Percentiles rank a stretch among this genome's conserved stretches.
phyloP scores from a whole-genome alignment of 2,113 vertebrate species.

The Crocuta crocuta region DNA sequence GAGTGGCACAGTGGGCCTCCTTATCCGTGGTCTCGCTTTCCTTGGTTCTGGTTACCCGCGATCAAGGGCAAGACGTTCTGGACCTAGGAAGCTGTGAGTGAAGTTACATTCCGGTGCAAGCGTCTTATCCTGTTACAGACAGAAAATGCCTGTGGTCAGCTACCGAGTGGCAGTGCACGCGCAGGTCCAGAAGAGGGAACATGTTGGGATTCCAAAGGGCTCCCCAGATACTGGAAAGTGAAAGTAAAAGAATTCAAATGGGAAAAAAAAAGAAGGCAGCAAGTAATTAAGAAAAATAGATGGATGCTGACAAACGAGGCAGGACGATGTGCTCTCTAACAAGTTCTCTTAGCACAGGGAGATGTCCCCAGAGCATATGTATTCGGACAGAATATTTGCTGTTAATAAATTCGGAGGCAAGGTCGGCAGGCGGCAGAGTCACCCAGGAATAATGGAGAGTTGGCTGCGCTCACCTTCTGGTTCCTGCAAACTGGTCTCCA shows the following conservation, averaged over 20 bases:
- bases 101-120: neutral
- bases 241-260: neutral
- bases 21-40: neutral
- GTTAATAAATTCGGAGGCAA: neutral
- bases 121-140: neutral
- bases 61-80: neutral
- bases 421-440: neutral
- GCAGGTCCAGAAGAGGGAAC: neutral
- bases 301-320: neutral
- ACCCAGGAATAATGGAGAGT: neutral
- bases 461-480: neutral
- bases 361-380: neutral
- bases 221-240: constrained; percentile 18
- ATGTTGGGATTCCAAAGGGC: neutral
- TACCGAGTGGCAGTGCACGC: neutral
- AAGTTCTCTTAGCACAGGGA: neutral
- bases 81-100: neutral
- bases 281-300: neutral
- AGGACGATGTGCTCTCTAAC: neutral
- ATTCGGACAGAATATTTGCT: neutral
- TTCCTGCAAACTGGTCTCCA: no score
- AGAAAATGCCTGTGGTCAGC: neutral
- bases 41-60: neutral
- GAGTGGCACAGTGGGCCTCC: neutral
- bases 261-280: neutral